Percentiles rank a stretch among this genome's conserved stretches.
Evolutionary conservation across 2,113 vertebrate species (phyloP).

Genomic region (Pteropus alecto): DNA sequence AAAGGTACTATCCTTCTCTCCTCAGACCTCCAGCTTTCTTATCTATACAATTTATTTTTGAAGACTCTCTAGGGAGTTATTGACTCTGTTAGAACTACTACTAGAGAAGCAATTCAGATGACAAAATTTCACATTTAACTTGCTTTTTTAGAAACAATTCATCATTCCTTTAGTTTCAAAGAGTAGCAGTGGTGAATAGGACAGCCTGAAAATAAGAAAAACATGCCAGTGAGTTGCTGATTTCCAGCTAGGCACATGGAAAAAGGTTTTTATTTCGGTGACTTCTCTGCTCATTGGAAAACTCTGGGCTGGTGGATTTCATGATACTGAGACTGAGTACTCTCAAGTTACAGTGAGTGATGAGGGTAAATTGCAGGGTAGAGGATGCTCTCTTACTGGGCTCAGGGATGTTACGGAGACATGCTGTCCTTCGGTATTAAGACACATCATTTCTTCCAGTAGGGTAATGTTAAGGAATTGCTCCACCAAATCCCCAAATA

Average conservation of each 20-base stretch:
- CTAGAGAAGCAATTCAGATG: conserved; percentile 4
- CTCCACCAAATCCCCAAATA: not conserved
- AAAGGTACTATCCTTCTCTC: not conserved
- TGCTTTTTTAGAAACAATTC: conserved; percentile 43
- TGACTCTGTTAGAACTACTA: not conserved
- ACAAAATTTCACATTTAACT: not conserved
- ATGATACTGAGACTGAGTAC: not conserved
- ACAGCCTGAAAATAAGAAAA: conserved; percentile 32
- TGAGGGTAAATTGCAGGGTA: not conserved
- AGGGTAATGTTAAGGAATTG: not conserved
- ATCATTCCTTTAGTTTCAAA: conserved; percentile 28
- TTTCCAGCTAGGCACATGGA: conserved; percentile 68
- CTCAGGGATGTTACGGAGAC: not conserved
- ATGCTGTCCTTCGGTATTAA: not conserved
- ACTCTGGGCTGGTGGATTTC: conserved; percentile 56
- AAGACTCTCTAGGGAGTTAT: conserved; percentile 4
- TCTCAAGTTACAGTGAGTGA: conserved; percentile 22
- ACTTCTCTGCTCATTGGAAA: conserved; percentile 58
- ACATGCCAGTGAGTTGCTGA: conserved; percentile 42
- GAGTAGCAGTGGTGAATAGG: not conserved
- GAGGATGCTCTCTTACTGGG: not conserved
- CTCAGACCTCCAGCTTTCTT: not conserved
- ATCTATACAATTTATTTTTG: not conserved
- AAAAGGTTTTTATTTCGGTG: conserved; percentile 74
- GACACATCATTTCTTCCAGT: not conserved